Evolutionary conservation across 2,888 invertebrate genomes (phyloP), one percentile per base, ranked within the genome.

Genomic region (Standfussiana lucernea): DNA sequence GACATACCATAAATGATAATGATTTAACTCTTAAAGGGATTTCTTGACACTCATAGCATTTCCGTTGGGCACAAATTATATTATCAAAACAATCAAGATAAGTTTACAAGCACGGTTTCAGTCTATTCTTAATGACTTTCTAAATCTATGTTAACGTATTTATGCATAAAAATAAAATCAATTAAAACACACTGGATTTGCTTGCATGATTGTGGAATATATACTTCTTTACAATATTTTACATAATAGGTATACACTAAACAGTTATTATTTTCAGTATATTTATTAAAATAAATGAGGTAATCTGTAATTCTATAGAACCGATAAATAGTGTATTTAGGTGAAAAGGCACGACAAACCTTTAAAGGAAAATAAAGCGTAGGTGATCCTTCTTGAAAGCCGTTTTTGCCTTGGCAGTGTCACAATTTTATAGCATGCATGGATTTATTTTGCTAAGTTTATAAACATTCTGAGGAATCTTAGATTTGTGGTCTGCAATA

Each of bases 11-110:
- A 10, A 32, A 40, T 32, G 5, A 32, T 56, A 37, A 65, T 59
- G 35, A 56, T 65, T 35, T 56, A 24, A 47, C 13, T 65, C 8
- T 56, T 24, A 56, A 40, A 18, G 3, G 13, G n/a, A 67, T 21
- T 70, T 40, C 28, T 45, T 13, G 1, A 56, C 40, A 47, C 18
- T 65, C 32, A 10, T 42, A 40, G 21, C 18, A 28, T 37, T 73
- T 65, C 7, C 18, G 64, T 78, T 7, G 24, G 45, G 81, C 75
- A 79, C 81, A 75, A 81, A 37, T 62, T n/a, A 37, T n/a, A 62
- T 21, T 59, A 32, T 61, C n/a, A 64, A 64, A 40, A 64, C n/a
- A 37, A 64, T 64, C n/a, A 64, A 56, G 8, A 62, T 37, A 35
- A 56, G 15, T 72, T 64, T 47, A 3, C n/a, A 35, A 35, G 65